Base-by-base conservation (phyloP, 2,888 invertebrate genomes). In the Sthenelais limicola region DNA sequence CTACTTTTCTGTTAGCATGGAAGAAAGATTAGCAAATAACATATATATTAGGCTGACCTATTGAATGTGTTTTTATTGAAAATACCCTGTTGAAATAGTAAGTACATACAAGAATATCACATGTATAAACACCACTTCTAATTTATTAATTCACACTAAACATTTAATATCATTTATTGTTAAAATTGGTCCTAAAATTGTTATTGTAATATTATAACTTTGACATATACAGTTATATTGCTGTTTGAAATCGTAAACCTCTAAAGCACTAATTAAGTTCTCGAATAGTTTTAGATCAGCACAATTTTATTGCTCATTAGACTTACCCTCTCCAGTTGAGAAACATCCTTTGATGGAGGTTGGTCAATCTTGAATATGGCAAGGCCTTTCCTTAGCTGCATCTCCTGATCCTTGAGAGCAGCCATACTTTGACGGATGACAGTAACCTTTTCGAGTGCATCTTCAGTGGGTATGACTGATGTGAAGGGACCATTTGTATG, bases 301-400 rank as follows among this genome's bases (percentile, higher is more conserved):
- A n/a, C n/a, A n/a, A n/a, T n/a, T n/a, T n/a, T n/a, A n/a, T n/a
- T n/a, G n/a, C n/a, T n/a, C 43, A 43, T 5, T 15, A 62, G 5
- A 28, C 76, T 21, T 66, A 87, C 88, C 81, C 85, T 86, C 74
- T 88, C 88, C 43, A 89, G 78, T 35, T 78, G 76, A 21, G 82
- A 81, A 68, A 89, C 82, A 47, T 88, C 87, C 77, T 88, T 87
- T 18, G 86, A 86, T 18, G 86, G 90, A 80, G 93, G 92, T 69
- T 93, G 92, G 85, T 92, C 93, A 69, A 95, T 91, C 81, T 93
- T 92, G 84, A 95, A 95, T 58, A 94, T 91, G 35, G 90, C 91
- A 73, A 95, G 90, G 81, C 95, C 93, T 73, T 82, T 79, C 7
- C 88, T 75, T 18, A 94, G 90, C 67, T 89, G 89, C 69, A 90